A percentile compares a stretch with the other conserved stretches of the same genome.
These are phyloP conservation scores for Parascotia fuliginaria DNA, from an alignment of 2,888 invertebrate genomes.

Conservation along the genomic window DNA sequence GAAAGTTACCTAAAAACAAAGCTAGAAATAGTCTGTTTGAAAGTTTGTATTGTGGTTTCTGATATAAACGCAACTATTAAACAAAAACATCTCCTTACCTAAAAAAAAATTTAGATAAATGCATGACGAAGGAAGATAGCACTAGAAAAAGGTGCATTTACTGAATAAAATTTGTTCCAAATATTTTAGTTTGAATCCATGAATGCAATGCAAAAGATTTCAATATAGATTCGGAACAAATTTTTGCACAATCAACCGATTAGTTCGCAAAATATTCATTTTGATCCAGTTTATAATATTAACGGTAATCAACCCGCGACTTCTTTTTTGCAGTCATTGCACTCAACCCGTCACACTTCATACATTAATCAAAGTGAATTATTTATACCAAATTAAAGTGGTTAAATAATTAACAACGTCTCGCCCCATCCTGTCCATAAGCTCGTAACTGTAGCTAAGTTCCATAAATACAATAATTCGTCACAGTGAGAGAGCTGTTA, in stretches of 20 bases:
- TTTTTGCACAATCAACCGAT: not conserved
- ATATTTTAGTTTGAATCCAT: not conserved
- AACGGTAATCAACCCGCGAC: not conserved
- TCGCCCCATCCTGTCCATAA: conserved; percentile 33
- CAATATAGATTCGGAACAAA: not conserved
- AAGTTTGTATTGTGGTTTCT: too few relatives aligned
- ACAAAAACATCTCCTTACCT: too few relatives aligned
- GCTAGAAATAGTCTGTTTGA: too few relatives aligned
- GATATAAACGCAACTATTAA: too few relatives aligned
- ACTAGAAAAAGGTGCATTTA: too few relatives aligned
- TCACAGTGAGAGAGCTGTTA: conserved; percentile 14
- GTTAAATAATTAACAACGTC: conserved; percentile 34
- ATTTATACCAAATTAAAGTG: conserved; percentile 13
- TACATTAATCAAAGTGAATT: conserved; percentile 5
- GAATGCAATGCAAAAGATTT: not conserved
- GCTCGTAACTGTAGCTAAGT: conserved; percentile 11
- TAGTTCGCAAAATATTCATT: not conserved
- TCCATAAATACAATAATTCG: conserved; percentile 41
- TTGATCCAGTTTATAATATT: not conserved
- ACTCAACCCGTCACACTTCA: not conserved
- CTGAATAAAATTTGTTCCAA: too few relatives aligned
- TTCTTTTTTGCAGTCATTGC: conserved; percentile 8
- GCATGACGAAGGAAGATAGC: too few relatives aligned
- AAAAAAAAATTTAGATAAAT: too few relatives aligned
- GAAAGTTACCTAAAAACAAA: too few relatives aligned